A percentile compares a stretch with the other conserved stretches of the same genome.
These are phyloP conservation scores for Anoplopoma fimbria DNA, from an alignment of 2,113 vertebrate species.

Conservation along the genomic window DNA sequence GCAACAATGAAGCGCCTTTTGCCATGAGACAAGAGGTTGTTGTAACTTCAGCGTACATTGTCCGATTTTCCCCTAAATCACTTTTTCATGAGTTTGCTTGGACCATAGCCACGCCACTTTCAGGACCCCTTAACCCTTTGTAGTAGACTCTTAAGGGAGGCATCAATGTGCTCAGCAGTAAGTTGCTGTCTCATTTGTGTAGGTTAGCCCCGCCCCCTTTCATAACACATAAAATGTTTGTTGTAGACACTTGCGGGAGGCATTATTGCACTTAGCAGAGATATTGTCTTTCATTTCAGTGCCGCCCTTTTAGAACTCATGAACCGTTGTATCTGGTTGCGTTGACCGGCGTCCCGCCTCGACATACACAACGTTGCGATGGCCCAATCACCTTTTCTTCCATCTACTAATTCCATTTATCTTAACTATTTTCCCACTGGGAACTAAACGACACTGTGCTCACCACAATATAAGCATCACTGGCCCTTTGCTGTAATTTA, in stretches of 20 bases:
- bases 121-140: too few relatives aligned
- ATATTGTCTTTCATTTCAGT: neutral
- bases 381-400: neutral
- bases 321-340: neutral
- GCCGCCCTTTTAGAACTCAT: neutral
- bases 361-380: neutral
- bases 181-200: too few relatives aligned
- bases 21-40: neutral
- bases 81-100: too few relatives aligned
- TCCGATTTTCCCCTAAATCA: neutral
- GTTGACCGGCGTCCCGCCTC: too few relatives aligned
- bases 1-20: neutral
- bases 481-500: slow-evolving; percentile 34
- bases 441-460: slow-evolving; percentile 26
- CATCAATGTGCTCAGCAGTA: too few relatives aligned
- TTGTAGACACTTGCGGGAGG: too few relatives aligned
- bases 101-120: too few relatives aligned
- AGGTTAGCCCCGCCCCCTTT: too few relatives aligned
- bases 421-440: slow-evolving; percentile 42
- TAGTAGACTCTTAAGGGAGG: too few relatives aligned
- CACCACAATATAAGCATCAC: slow-evolving; percentile 23
- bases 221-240: too few relatives aligned
- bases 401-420: slow-evolving; percentile 33
- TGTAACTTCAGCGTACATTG: neutral
- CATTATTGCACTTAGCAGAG: neutral